phyloP scores from a whole-genome alignment of 2,113 vertebrate genomes.

The Eudyptes chrysolophus region DNA sequence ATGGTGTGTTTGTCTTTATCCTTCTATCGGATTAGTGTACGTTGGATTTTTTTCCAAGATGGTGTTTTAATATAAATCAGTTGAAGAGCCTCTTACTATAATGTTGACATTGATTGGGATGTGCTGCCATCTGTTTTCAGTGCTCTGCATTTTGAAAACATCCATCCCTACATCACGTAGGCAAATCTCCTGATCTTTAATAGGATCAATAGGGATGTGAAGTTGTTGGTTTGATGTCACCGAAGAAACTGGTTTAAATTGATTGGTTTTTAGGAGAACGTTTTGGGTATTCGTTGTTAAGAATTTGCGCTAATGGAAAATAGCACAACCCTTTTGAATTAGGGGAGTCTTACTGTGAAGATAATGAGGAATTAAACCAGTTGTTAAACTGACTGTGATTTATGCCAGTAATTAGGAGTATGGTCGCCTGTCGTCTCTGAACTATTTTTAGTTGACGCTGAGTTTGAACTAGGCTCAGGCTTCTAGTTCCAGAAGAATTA shows the following conservation, averaged over 20 bases:
- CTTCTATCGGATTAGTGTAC: slow-evolving; percentile 71
- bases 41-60: slow-evolving; percentile 65
- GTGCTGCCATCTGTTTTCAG: slow-evolving; percentile 74
- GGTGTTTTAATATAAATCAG: slow-evolving; percentile 72
- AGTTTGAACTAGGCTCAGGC: not conserved
- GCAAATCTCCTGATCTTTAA: slow-evolving; percentile 53
- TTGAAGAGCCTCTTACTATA: slow-evolving; percentile 69
- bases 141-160: slow-evolving; percentile 46
- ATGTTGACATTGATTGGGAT: slow-evolving; percentile 58
- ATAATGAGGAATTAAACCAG: not conserved
- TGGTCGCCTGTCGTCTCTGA: not conserved
- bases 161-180: slow-evolving; percentile 33
- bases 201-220: slow-evolving; percentile 26
- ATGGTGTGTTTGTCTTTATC: slow-evolving; percentile 69
- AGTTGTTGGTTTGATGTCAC: slow-evolving; percentile 13
- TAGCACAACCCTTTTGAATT: not conserved
- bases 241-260: not conserved
- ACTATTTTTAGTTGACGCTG: slow-evolving; percentile 35
- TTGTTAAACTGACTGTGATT: not conserved
- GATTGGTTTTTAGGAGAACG: not conserved
- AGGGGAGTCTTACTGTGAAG: not conserved
- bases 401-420: not conserved
- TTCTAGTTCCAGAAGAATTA: not conserved
- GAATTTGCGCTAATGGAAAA: not conserved
- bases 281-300: not conserved